phyloP scores from a whole-genome alignment of 2,888 invertebrate genomes.

The Melinaea menophilus region DNA sequence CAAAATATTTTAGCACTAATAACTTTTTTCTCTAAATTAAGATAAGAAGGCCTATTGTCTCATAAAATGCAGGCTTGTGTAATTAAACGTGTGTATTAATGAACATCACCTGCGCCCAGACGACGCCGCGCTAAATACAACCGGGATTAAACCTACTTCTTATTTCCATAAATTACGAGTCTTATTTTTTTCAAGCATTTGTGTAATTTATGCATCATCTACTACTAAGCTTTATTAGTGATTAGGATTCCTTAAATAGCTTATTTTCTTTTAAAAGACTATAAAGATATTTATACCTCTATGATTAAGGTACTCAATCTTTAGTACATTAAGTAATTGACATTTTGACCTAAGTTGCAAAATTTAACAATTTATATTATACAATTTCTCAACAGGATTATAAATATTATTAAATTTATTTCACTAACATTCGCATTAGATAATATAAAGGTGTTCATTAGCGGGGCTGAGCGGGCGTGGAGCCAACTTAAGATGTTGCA shows the following conservation, averaged over 20 bases:
- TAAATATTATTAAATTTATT: not conserved
- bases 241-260: too few species aligned
- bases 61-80: conserved; percentile 7
- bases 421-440: not conserved
- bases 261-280: too few species aligned
- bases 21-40: not conserved
- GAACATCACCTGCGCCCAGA: conserved; percentile 7
- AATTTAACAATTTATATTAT: too few species aligned
- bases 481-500: conserved; percentile 2
- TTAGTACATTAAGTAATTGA: too few species aligned
- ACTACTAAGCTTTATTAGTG: too few species aligned
- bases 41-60: not conserved
- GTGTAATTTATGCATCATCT: not conserved
- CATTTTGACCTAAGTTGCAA: too few species aligned
- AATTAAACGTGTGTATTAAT: conserved; percentile 18
- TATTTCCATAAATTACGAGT: conserved; percentile 16
- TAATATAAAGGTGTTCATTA: not conserved
- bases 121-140: not conserved
- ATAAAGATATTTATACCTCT: too few species aligned
- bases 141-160: conserved; percentile 35
- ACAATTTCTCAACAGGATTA: too few species aligned
- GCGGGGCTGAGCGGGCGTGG: not conserved
- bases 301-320: too few species aligned
- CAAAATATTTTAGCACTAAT: not conserved
- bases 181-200: not conserved